Evolutionary conservation across 2,113 vertebrate species (phyloP).

Genomic region (Suncus etruscus): DNA sequence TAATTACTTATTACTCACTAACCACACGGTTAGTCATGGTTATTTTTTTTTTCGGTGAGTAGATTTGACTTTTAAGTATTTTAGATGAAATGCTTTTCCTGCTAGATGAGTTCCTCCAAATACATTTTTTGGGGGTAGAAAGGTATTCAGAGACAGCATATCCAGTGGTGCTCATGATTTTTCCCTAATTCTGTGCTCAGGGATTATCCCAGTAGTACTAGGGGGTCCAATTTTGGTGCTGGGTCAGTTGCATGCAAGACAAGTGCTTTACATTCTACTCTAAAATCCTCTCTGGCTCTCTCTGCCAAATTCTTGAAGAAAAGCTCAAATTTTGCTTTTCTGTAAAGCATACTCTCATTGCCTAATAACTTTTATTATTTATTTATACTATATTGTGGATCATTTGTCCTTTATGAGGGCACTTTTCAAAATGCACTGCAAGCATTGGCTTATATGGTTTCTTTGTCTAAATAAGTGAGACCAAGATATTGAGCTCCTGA

Average conservation of each 20-base stretch:
- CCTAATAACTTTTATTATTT: slow-evolving; percentile 1
- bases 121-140: too few species aligned
- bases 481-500: background rate
- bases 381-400: background rate
- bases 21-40: background rate
- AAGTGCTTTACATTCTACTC: too few species aligned
- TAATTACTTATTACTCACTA: background rate
- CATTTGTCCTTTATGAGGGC: background rate
- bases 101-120: background rate
- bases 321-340: slow-evolving; percentile 3
- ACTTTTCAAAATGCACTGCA: background rate
- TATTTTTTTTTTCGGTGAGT: too few species aligned
- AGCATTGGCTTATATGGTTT: background rate
- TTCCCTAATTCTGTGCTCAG: too few species aligned
- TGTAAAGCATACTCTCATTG: background rate
- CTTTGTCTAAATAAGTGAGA: slow-evolving; percentile 45
- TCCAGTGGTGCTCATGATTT: too few species aligned
- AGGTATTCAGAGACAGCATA: too few species aligned
- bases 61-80: background rate
- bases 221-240: too few species aligned
- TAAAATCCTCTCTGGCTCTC: too few species aligned
- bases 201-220: too few species aligned
- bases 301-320: background rate
- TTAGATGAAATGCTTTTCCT: slow-evolving; percentile 43
- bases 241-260: too few species aligned